A percentile compares a stretch with the other conserved stretches of the same genome.
These are phyloP conservation scores for Drosophila tristis DNA, from an alignment of 1,140 invertebrate species.

Conservation along the genomic window DNA sequence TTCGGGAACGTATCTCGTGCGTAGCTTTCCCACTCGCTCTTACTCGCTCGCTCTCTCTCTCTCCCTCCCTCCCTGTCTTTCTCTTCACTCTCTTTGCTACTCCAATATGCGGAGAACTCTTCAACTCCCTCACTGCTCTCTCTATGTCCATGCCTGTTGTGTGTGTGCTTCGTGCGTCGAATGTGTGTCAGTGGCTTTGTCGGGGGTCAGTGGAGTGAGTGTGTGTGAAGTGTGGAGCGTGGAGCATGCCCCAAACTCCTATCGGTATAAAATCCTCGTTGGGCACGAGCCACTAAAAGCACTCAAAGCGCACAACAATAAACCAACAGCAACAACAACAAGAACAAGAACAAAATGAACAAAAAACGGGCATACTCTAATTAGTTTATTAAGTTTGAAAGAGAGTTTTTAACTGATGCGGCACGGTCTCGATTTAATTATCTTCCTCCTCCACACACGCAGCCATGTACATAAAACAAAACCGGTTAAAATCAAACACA, in stretches of 20 bases:
- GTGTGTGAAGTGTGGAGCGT: neutral
- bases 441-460: slow-evolving; percentile 17
- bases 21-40: slow-evolving; percentile 38
- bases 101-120: slow-evolving; percentile 53
- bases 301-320: slow-evolving; percentile 9
- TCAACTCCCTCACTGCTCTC: slow-evolving; percentile 41
- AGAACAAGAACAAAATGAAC: slow-evolving; percentile 21
- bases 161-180: slow-evolving; percentile 49
- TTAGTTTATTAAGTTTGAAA: slow-evolving; percentile 43
- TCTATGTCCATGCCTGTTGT: slow-evolving; percentile 12
- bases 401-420: slow-evolving; percentile 43
- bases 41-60: slow-evolving; percentile 21
- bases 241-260: slow-evolving; percentile 5
- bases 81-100: slow-evolving; percentile 18
- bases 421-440: slow-evolving; percentile 22
- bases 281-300: slow-evolving; percentile 62
- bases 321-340: slow-evolving; percentile 20
- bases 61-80: slow-evolving; percentile 28
- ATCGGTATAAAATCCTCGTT: slow-evolving; percentile 67
- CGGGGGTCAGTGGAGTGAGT: slow-evolving; percentile 16
- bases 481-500: slow-evolving; percentile 59
- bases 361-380: slow-evolving; percentile 49
- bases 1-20: slow-evolving; percentile 54
- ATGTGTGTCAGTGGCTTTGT: slow-evolving; percentile 77
- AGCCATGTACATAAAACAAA: slow-evolving; percentile 74